Evolutionary conservation across 2,888 invertebrate genomes (phyloP).

Genomic region (Sphaeridia pumilis): DNA sequence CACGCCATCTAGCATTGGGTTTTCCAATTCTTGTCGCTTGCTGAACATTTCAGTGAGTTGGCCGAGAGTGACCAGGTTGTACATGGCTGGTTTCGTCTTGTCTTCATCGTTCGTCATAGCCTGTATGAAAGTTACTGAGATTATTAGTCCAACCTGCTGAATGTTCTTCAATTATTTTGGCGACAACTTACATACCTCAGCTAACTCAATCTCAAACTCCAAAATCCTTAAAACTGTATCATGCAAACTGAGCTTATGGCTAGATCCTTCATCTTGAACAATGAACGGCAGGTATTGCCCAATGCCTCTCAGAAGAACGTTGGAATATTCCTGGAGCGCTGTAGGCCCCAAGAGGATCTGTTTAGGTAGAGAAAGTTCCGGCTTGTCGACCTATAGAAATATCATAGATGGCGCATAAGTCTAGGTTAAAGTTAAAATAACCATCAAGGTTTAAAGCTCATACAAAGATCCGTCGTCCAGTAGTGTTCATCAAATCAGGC

Average conservation of each 20-base stretch:
- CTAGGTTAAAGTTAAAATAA: no score
- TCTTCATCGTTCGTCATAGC: slow-evolving; percentile 27
- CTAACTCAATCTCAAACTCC: slow-evolving; percentile 26
- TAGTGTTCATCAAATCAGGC: slow-evolving; percentile 58
- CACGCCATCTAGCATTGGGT: slow-evolving; percentile 4
- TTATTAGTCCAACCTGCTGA: no score
- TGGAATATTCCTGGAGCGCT: slow-evolving; percentile 17
- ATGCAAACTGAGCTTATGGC: background rate
- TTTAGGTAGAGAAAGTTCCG: slow-evolving; percentile 25
- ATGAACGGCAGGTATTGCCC: slow-evolving; percentile 5
- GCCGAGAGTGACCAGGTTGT: slow-evolving; percentile 24
- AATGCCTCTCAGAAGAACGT: slow-evolving; percentile 12
- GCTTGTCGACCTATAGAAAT: slow-evolving; percentile 24
- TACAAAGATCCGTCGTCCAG: slow-evolving; percentile 54
- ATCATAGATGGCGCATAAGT: background rate
- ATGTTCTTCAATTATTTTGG: background rate
- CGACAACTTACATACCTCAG: slow-evolving; percentile 16
- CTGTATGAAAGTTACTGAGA: slow-evolving; percentile 8
- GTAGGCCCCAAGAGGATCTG: slow-evolving; percentile 6
- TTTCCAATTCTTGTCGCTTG: slow-evolving; percentile 6
- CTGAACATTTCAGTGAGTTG: slow-evolving; percentile 23
- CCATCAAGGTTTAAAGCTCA: slow-evolving; percentile 40
- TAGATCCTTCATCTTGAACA: slow-evolving; percentile 3
- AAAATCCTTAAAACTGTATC: slow-evolving; percentile 19
- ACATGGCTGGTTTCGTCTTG: slow-evolving; percentile 25